Base-by-base conservation (phyloP, 2,888 invertebrate species). In the Tineola bisselliella region DNA sequence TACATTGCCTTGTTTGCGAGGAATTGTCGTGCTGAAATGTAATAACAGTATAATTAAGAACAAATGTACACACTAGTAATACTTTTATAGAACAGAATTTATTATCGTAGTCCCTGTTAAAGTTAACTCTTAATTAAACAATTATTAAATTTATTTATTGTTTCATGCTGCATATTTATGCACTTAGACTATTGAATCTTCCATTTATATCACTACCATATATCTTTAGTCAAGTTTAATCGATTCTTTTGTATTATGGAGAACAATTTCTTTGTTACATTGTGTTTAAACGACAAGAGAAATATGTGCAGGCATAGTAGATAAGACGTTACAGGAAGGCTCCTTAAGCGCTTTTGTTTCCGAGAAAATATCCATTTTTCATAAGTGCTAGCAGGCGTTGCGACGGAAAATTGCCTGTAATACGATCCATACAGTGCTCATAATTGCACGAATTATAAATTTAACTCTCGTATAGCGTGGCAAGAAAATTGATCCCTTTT, bases 191-290 rank as follows among this genome's bases (percentile, higher is more conserved):
- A 25, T 25, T 25, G 6, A 31, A 31, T 10, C n/a, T 38, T 38
- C 38, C 10, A 38, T 38, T 12, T 38, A 10, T 38, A n/a, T 6
- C 4, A 25, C 2, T 25, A 38, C 38, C 1, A 38, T 38, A 38
- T n/a, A 48, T 15, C 48, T 48, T 15, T 18, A 15, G 25, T 25
- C n/a, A 54, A 5, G 54, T 33, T 58, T 58, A 33, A 58, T 33
- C 31, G 58, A 58, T 58, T 70, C 68, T 72, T 77, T 73, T 76
- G 72, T 75, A 59, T 44, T 44, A 59, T 54, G 44, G 75, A 73
- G 79, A 76, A 75, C 81, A 78, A 81, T 82, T 81, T 83, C 77
- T 75, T 80, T 80, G 76, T 77, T 76, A 79, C 77, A 80, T 83
- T 80, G 80, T 77, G 67, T 73, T 79, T 70, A 77, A 76, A 74